These are phyloP conservation scores for Toxotes chatareus DNA, from an alignment of 2,113 vertebrate genomes.

Conservation along the genomic window DNA sequence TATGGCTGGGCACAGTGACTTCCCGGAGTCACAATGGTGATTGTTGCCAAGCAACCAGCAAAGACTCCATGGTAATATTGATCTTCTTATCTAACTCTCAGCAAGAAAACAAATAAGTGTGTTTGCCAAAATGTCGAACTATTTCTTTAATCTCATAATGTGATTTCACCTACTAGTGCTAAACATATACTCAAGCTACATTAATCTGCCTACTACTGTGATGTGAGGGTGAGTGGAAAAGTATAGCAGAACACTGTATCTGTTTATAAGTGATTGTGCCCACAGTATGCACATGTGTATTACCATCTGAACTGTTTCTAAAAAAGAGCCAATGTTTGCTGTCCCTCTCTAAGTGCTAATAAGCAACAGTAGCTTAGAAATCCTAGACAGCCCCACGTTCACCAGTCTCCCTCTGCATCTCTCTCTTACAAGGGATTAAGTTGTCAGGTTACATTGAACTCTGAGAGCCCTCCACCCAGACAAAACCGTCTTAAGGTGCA, in stretches of 20 bases:
- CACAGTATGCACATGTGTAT: background rate
- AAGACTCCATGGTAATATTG: background rate
- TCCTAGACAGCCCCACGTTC: conserved; percentile 45
- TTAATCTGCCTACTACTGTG: background rate
- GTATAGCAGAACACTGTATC: background rate
- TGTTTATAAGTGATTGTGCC: conserved; percentile 6
- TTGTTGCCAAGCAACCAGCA: conserved; percentile 1
- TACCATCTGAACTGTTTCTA: conserved; percentile 35
- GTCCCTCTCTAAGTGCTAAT: conserved; percentile 55
- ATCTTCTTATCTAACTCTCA: background rate
- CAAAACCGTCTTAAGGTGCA: conserved; percentile 79
- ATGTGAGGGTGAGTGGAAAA: background rate
- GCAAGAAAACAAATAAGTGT: background rate
- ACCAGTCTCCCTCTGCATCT: conserved; percentile 46
- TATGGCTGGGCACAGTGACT: background rate
- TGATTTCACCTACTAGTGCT: background rate
- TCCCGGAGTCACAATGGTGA: background rate
- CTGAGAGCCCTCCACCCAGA: conserved; percentile 73
- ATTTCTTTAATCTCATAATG: conserved; percentile 4
- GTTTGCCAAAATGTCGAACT: background rate
- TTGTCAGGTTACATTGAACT: conserved; percentile 81
- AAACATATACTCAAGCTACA: background rate
- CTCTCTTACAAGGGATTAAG: conserved; percentile 79
- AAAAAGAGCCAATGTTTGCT: conserved; percentile 39
- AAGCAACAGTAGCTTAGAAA: conserved; percentile 69